Evolutionary conservation across 53 echinoderm and acorn worm species (phyloP).

Genomic region (Holothuria leucospilota): DNA sequence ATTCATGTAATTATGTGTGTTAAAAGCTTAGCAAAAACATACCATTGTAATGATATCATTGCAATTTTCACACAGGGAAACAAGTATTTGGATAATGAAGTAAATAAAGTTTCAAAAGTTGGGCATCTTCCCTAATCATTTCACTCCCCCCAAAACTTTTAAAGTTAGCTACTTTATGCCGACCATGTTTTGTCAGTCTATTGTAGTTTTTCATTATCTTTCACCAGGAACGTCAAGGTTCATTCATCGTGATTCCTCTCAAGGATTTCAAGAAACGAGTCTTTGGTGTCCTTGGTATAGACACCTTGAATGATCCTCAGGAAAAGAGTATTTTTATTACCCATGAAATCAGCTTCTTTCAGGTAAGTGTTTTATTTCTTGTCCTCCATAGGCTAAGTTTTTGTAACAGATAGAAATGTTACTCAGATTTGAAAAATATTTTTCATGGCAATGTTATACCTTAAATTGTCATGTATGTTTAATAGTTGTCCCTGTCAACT

Average conservation of each 20-base stretch:
- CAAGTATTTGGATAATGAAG: no score
- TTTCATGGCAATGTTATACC: no score
- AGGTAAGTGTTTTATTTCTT: conserved; percentile 57
- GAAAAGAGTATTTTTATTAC: conserved; percentile 99
- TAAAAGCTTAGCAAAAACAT: no score
- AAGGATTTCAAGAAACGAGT: conserved; percentile 95
- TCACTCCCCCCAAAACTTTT: background rate
- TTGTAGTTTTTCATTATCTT: background rate
- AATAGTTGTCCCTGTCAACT: no score
- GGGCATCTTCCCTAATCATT: background rate
- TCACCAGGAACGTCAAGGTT: conserved; percentile 91
- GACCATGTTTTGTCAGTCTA: background rate
- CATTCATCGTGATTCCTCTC: conserved; percentile 95
- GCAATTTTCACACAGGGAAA: no score
- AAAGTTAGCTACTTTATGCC: background rate
- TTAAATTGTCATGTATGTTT: no score
- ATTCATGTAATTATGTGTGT: no score
- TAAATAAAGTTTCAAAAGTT: no score
- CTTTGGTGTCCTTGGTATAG: conserved; percentile 94
- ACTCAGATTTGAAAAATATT: no score
- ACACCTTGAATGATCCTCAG: conserved; percentile 92
- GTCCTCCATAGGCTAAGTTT: no score
- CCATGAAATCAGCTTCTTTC: conserved; percentile 99
- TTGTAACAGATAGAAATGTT: no score
- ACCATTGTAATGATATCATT: no score